These are phyloP conservation scores for Omphaloscelis lunosa DNA, from an alignment of 2,888 invertebrate species.

Conservation along the genomic window DNA sequence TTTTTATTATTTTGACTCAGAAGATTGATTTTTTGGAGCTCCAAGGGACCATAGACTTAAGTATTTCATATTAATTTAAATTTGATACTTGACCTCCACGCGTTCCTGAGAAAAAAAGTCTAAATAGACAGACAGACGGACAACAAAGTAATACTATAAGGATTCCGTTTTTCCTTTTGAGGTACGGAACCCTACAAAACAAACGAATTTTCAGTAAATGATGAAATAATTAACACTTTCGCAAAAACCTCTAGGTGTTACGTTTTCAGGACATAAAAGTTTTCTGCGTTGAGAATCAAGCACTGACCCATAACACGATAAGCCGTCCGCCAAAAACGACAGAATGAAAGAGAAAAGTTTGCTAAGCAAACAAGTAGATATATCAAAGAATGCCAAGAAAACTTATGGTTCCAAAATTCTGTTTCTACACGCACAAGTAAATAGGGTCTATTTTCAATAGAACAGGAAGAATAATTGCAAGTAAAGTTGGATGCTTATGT, in stretches of 20 bases:
- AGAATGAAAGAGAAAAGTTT: neutral
- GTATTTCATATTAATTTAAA: no score
- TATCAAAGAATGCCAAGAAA: neutral
- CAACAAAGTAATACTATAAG: no score
- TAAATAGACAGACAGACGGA: no score
- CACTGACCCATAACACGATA: neutral
- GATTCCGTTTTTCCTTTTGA: no score
- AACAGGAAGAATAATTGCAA: conserved; percentile 29
- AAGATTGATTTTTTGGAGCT: no score
- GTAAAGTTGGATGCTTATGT: conserved; percentile 41
- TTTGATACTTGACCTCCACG: no score
- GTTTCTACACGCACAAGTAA: neutral
- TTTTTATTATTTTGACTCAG: no score
- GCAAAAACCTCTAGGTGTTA: neutral
- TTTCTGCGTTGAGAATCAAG: conserved; percentile 2
- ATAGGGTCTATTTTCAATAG: neutral
- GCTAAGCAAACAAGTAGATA: neutral
- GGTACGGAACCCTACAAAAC: no score
- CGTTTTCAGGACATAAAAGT: neutral
- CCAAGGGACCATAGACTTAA: no score
- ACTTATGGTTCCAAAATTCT: neutral
- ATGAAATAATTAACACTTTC: conserved; percentile 3
- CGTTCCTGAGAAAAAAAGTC: no score
- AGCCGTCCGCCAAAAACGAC: neutral
- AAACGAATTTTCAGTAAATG: neutral